Conservation (phyloP, 2,888 invertebrate species). For the Eustalomyia histrio region DNA sequence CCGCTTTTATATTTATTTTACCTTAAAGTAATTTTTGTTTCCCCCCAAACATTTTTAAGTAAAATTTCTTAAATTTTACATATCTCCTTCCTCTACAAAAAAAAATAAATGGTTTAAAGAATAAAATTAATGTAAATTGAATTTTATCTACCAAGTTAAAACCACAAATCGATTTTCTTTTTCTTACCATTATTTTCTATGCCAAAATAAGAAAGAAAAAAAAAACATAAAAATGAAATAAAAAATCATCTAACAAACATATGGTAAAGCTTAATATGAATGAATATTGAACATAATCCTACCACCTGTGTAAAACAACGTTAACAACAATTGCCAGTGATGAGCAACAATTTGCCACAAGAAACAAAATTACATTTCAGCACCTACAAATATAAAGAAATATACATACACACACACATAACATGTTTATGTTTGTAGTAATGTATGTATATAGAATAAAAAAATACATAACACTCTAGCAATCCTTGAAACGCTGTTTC, state of each 20-base stretch:
- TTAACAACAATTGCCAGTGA: slow-evolving; percentile 14
- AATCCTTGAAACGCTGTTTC: background rate
- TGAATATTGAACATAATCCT: slow-evolving; percentile 12
- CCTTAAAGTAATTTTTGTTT: too few species aligned
- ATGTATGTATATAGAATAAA: too few species aligned
- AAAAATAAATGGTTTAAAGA: background rate
- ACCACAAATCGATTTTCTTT: slow-evolving; percentile 22
- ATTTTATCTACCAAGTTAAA: slow-evolving; percentile 21
- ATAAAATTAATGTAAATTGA: slow-evolving; percentile 18
- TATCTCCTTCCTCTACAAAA: background rate
- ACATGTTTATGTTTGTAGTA: too few species aligned
- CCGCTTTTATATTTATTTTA: too few species aligned
- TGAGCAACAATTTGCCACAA: slow-evolving; percentile 13
- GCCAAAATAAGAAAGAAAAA: background rate
- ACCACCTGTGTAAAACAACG: slow-evolving; percentile 13
- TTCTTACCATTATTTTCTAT: background rate
- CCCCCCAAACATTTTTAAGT: too few species aligned
- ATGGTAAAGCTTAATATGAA: slow-evolving; percentile 27
- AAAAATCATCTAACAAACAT: slow-evolving; percentile 4
- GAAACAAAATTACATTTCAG: background rate
- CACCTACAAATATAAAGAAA: background rate
- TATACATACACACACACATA: background rate
- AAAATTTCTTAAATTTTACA: too few species aligned
- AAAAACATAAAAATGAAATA: slow-evolving; percentile 1
- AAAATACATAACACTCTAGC: too few species aligned